Conservation (phyloP, 2,888 invertebrate species). For the Dendrolimus houi region DNA sequence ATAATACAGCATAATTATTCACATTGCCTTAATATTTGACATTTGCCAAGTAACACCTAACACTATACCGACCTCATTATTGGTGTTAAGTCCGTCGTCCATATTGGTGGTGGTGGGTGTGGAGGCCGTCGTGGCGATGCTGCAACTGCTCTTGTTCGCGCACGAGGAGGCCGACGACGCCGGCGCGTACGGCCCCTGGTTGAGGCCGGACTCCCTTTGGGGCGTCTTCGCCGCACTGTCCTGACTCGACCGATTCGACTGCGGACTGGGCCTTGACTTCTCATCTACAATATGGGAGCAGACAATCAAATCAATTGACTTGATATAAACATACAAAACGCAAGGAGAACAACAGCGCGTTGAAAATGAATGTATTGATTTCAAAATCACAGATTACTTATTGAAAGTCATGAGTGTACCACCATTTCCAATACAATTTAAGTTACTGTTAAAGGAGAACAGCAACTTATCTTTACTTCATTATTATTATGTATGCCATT, state of each 20-base stretch:
- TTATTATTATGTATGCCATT: too few relatives aligned
- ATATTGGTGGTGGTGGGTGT: slow-evolving; percentile 23
- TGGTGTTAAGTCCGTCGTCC: slow-evolving; percentile 51
- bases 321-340: too few relatives aligned
- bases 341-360: too few relatives aligned
- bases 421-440: too few relatives aligned
- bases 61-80: slow-evolving; percentile 36
- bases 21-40: too few relatives aligned
- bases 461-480: too few relatives aligned
- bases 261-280: slow-evolving; percentile 70
- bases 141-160: slow-evolving; percentile 53
- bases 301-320: too few relatives aligned
- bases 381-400: too few relatives aligned
- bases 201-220: slow-evolving; percentile 44
- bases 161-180: slow-evolving; percentile 41
- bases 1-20: too few relatives aligned
- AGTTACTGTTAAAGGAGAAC: too few relatives aligned
- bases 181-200: slow-evolving; percentile 64
- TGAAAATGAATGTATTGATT: too few relatives aligned
- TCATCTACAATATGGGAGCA: slow-evolving; percentile 42
- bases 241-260: slow-evolving; percentile 64
- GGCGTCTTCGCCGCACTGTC: slow-evolving; percentile 65
- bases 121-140: slow-evolving; percentile 38
- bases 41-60: background rate
- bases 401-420: too few relatives aligned